phyloP scores from a whole-genome alignment of 2,797 vertebrate species.

The Otus scops region DNA sequence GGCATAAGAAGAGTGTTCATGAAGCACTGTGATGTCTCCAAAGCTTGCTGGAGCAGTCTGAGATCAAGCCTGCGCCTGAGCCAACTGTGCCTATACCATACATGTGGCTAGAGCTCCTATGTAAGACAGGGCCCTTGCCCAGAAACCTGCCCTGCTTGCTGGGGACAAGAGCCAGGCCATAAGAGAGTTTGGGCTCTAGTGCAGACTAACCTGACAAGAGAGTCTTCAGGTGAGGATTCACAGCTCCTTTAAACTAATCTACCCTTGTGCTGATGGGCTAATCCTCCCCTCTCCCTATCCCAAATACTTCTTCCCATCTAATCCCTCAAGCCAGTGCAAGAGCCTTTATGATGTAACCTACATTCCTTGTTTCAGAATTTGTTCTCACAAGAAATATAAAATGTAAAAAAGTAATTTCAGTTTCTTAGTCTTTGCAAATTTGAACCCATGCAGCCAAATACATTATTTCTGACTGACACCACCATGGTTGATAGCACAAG shows the following conservation, averaged over 20 bases:
- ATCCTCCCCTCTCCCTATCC: neutral
- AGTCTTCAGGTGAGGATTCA: neutral
- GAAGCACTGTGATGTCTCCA: neutral
- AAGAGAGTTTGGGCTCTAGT: neutral
- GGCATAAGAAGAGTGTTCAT: neutral
- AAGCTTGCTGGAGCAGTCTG: neutral
- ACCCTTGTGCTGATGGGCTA: neutral
- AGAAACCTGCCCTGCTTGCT: neutral
- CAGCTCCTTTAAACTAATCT: neutral
- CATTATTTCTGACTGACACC: neutral
- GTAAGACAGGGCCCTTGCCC: neutral
- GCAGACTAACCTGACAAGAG: neutral
- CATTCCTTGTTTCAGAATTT: neutral
- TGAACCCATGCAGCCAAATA: neutral
- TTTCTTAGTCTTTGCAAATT: neutral
- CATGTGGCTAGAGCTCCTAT: rapidly evolving
- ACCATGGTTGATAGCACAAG: neutral
- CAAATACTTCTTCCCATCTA: neutral
- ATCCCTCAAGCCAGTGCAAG: neutral
- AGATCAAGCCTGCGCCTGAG: neutral
- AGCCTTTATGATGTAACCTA: neutral
- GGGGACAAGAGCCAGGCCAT: neutral
- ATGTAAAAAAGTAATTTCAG: neutral
- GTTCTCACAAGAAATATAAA: neutral
- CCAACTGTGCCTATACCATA: neutral